phyloP scores from a whole-genome alignment of 2,888 invertebrate genomes.

The Acanthoscelides obtectus region DNA sequence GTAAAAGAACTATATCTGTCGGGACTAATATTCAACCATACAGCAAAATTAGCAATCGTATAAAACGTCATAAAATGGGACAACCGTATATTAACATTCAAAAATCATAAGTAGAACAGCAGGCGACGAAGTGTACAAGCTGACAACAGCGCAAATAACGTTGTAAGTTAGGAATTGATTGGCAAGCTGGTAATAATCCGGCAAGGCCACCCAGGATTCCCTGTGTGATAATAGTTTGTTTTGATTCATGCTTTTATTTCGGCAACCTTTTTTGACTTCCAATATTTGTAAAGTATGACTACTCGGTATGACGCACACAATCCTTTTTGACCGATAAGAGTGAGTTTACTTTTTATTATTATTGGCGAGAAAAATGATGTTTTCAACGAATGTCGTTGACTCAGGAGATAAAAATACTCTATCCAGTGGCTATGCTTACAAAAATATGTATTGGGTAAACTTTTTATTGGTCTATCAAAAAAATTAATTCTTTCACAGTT shows the following conservation, averaged over 20 bases:
- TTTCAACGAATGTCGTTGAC: neutral
- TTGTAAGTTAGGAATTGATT: constrained; percentile 4
- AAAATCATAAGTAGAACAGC: neutral
- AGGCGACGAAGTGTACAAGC: neutral
- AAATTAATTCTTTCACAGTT: too few species aligned
- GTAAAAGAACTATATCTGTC: too few species aligned
- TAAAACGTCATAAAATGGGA: too few species aligned
- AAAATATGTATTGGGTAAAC: too few species aligned
- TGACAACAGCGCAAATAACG: constrained; percentile 2
- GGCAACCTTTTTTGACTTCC: too few species aligned
- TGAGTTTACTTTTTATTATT: neutral
- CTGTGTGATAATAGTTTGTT: neutral
- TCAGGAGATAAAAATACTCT: neutral
- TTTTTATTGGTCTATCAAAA: too few species aligned
- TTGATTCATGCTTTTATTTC: neutral
- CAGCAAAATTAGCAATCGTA: too few species aligned
- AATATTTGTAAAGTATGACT: neutral
- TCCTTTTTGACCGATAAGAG: neutral
- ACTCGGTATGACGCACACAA: neutral
- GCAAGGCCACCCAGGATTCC: neutral
- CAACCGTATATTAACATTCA: too few species aligned
- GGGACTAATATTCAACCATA: too few species aligned
- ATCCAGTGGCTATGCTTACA: neutral
- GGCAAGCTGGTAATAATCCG: neutral
- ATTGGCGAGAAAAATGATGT: neutral